Evolutionary conservation across 2,797 vertebrate species (phyloP).

Genomic region (Takifugu rubripes): DNA sequence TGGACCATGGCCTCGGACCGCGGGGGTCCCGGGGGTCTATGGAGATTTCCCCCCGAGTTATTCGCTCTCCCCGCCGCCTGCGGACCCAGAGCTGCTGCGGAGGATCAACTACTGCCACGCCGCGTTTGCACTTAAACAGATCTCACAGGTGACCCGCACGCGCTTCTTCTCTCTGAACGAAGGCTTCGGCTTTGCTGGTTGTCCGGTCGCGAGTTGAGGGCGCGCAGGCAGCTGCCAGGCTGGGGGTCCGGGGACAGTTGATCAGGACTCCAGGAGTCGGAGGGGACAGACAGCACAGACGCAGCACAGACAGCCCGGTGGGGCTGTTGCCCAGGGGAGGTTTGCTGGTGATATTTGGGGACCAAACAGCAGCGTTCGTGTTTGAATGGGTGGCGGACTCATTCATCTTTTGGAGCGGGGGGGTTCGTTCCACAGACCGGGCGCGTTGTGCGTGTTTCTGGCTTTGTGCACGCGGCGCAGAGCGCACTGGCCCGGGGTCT

Average conservation of each 20-base stretch:
- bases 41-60: constrained; percentile 83
- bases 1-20: constrained; percentile 86
- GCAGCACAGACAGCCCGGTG: too few species aligned
- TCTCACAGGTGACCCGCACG: constrained; percentile 80
- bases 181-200: background rate
- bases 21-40: constrained; percentile 77
- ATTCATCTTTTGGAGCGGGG: constrained; percentile 38
- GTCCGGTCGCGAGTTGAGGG: background rate
- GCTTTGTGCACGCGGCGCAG: constrained; percentile 53
- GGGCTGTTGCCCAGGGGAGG: too few species aligned
- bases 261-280: too few species aligned
- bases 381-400: constrained; percentile 40
- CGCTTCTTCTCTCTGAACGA: constrained; percentile 29
- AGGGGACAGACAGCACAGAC: too few species aligned
- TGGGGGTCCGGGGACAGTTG: background rate
- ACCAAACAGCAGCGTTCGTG: too few species aligned
- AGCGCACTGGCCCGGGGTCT: constrained; percentile 67
- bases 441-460: constrained; percentile 54
- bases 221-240: background rate
- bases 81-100: constrained; percentile 74
- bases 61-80: constrained; percentile 74
- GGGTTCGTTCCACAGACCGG: constrained; percentile 34
- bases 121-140: constrained; percentile 84
- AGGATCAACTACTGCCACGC: constrained; percentile 85
- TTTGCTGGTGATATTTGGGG: too few species aligned